Evolutionary conservation across 2,113 vertebrate genomes (phyloP), one percentile per base, ranked within the genome.

Genomic region (Elaphurus davidianus): DNA sequence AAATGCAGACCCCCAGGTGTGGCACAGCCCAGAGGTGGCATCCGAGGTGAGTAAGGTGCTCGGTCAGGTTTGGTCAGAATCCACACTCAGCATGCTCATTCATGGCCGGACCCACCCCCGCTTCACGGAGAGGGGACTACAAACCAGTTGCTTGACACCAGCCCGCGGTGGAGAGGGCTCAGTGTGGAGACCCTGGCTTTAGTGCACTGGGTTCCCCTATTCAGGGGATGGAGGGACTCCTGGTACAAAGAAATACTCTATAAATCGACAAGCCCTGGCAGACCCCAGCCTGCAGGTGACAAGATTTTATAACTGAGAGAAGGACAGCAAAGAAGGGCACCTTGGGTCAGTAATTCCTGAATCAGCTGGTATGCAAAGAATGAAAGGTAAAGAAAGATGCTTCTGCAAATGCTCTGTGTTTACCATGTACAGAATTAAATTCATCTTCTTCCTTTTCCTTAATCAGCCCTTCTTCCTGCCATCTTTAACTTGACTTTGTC

Each of bases 41-140:
- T 0, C 74, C 60, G 87, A 30, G 43, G 12, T 76, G 6, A 55
- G 45, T 27, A 7, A 3, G 5, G 36, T 36, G 0, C 23, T 78
- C 52, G 55, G 62, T 23, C 28, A 86, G 10, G 55, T 6, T 6
- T 12, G 33, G 13, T 21, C 67, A 57, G 60, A 47, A 47, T 33
- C 50, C 5, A 11, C 7, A 47, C 33, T 33, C 9, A 3, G 21
- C 14, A n/a, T 45, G 47, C 78, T 62, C n/a, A 7, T n/a, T 55
- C 4, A 0, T 1, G 25, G 50, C 15, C 6, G 4, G 23, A 76
- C 50, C 16, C 2, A 0, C 50, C 43, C 6, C 21, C 36, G 55
- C 28, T 59, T n/a, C 6, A 10, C 1, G 36, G 55, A 23, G 4
- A 23, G 62, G 62, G 16, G 1, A 33, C 62, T 17, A 30, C 30